Evolutionary conservation across 2,113 vertebrate species (phyloP).

Genomic region (Peromyscus californicus): DNA sequence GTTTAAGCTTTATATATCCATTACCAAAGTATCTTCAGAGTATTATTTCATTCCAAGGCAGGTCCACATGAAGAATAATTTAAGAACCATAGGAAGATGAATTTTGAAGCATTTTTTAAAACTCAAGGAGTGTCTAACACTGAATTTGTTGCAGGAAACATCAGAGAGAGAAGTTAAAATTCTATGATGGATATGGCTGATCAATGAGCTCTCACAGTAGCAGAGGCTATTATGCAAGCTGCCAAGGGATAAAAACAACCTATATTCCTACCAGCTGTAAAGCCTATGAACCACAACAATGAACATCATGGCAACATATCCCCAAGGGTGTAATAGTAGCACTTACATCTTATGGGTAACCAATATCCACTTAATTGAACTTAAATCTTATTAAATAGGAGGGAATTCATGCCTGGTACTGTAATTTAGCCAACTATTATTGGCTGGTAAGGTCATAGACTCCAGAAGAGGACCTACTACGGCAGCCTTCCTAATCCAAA

Average conservation of each 20-base stretch:
- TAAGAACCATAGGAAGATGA: neutral
- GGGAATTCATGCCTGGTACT: neutral
- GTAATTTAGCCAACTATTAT: neutral
- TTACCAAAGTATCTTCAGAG: neutral
- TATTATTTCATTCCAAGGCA: neutral
- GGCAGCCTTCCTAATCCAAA: neutral
- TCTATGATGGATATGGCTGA: neutral
- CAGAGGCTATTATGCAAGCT: neutral
- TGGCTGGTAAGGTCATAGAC: neutral
- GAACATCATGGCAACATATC: neutral
- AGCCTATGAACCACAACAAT: neutral
- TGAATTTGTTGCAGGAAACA: neutral
- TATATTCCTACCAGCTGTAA: neutral
- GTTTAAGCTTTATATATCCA: neutral
- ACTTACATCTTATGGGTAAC: neutral
- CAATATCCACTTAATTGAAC: neutral
- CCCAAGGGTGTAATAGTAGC: neutral
- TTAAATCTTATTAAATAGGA: neutral
- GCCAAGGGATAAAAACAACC: neutral
- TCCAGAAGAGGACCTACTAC: neutral
- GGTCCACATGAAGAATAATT: neutral
- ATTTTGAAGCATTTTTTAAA: neutral
- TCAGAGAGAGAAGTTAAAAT: neutral
- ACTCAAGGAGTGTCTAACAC: neutral
- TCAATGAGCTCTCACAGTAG: neutral